A percentile compares a stretch with the other conserved stretches of the same genome.
These are phyloP conservation scores for Neosalanx taihuensis DNA, from an alignment of 2,797 vertebrate genomes.

Conservation along the genomic window DNA sequence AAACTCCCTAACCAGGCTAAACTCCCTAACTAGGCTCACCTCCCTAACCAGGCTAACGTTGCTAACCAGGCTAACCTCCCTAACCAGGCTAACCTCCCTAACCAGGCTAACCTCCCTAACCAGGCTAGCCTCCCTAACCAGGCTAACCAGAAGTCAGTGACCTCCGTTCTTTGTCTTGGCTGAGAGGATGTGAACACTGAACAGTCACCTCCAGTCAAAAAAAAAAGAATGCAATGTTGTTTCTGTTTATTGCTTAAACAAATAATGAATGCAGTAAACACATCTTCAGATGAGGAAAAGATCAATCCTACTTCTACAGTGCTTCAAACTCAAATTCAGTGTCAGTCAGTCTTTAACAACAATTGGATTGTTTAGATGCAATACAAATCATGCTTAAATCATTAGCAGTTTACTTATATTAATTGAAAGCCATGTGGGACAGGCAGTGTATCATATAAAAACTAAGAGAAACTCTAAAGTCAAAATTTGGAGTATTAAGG, in stretches of 20 bases:
- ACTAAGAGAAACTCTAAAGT: constrained; percentile 7
- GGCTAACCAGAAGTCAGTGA: too few species aligned
- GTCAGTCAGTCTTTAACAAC: neutral
- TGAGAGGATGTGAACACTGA: neutral
- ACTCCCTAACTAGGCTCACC: too few species aligned
- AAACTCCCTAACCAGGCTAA: too few species aligned
- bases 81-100: too few species aligned
- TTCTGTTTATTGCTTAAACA: neutral
- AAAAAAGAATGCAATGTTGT: neutral
- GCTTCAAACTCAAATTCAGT: neutral
- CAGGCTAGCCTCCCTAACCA: too few species aligned
- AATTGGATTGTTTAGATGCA: neutral
- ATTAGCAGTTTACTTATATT: neutral
- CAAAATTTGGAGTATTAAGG: constrained; percentile 6
- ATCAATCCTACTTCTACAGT: neutral
- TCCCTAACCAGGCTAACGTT: too few species aligned
- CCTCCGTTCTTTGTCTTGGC: too few species aligned
- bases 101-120: too few species aligned
- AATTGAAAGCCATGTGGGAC: neutral
- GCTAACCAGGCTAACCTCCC: too few species aligned
- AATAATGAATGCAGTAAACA: neutral
- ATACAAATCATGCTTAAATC: neutral
- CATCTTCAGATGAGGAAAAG: neutral
- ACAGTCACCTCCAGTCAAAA: neutral
- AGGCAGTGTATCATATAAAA: neutral